Percentiles rank a stretch among this genome's conserved stretches.
These are phyloP conservation scores for Wasmannia auropunctata DNA, from an alignment of 1,140 invertebrate species.

Conservation along the genomic window DNA sequence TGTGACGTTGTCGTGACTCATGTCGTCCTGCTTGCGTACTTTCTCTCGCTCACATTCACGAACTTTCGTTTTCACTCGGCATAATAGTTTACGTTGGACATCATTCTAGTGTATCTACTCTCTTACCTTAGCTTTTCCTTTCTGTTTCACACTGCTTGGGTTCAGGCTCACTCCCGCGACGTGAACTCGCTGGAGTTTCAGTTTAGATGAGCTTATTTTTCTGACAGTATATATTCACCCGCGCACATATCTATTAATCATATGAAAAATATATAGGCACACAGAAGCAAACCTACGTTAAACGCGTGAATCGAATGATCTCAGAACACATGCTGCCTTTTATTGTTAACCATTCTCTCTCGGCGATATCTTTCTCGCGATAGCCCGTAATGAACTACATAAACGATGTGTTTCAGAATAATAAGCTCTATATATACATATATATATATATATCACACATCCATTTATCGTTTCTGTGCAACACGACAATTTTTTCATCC, in stretches of 20 bases:
- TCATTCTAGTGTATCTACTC: conserved; percentile 39
- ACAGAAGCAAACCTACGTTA: not conserved
- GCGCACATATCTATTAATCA: not conserved
- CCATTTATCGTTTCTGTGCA: conserved; percentile 60
- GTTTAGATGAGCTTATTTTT: conserved; percentile 67
- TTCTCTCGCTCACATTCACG: not conserved
- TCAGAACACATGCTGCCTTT: not conserved
- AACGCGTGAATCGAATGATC: not conserved
- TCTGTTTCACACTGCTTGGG: conserved; percentile 60
- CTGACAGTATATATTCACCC: conserved; percentile 15
- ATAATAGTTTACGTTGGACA: conserved; percentile 44
- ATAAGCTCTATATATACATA: conserved; percentile 57
- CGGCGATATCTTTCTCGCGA: not conserved
- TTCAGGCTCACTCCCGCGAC: conserved; percentile 45
- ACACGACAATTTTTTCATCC: conserved; percentile 56
- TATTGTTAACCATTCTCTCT: not conserved
- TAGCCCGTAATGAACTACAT: not conserved
- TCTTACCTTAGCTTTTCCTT: conserved; percentile 53
- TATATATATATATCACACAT: conserved; percentile 22
- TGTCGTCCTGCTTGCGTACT: too few relatives aligned
- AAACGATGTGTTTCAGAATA: conserved; percentile 33
- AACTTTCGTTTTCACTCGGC: conserved; percentile 15
- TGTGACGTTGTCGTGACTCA: too few relatives aligned
- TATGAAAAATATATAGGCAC: not conserved
- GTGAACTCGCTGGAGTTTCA: conserved; percentile 48